These are phyloP conservation scores for Morpho achilles DNA, from an alignment of 2,888 invertebrate genomes.

Conservation along the genomic window DNA sequence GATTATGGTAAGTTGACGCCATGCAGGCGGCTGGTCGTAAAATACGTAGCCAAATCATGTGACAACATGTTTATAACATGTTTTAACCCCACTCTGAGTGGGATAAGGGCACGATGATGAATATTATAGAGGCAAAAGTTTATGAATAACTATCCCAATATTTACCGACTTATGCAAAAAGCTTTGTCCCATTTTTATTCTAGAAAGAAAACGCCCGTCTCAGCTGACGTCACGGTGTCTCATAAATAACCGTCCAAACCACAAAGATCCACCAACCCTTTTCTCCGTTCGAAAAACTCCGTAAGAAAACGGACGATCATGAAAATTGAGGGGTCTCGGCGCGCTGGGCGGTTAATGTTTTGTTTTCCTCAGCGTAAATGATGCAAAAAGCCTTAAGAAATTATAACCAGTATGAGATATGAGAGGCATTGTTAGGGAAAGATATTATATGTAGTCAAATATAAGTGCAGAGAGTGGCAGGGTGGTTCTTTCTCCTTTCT, in stretches of 20 bases:
- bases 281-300: slow-evolving; percentile 19
- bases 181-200: too few species aligned
- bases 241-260: slow-evolving; percentile 35
- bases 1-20: too few species aligned
- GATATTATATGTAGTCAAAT: not conserved
- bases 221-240: slow-evolving; percentile 38
- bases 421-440: slow-evolving; percentile 18
- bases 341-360: slow-evolving; percentile 39
- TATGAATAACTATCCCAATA: too few species aligned
- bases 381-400: slow-evolving; percentile 49
- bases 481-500: too few species aligned
- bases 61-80: too few species aligned
- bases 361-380: slow-evolving; percentile 52
- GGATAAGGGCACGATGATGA: too few species aligned
- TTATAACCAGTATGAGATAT: slow-evolving; percentile 23
- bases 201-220: slow-evolving; percentile 28
- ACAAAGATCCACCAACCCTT: slow-evolving; percentile 30
- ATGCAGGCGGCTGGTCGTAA: too few species aligned
- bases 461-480: too few species aligned
- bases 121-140: too few species aligned
- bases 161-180: too few species aligned
- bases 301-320: slow-evolving; percentile 23
- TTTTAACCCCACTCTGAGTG: too few species aligned
- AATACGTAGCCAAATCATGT: too few species aligned
- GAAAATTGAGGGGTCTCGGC: slow-evolving; percentile 31